Evolutionary conservation across 1,140 invertebrate species (phyloP), one percentile per base, ranked within the genome.

Genomic region (Camponotus pennsylvanicus): DNA sequence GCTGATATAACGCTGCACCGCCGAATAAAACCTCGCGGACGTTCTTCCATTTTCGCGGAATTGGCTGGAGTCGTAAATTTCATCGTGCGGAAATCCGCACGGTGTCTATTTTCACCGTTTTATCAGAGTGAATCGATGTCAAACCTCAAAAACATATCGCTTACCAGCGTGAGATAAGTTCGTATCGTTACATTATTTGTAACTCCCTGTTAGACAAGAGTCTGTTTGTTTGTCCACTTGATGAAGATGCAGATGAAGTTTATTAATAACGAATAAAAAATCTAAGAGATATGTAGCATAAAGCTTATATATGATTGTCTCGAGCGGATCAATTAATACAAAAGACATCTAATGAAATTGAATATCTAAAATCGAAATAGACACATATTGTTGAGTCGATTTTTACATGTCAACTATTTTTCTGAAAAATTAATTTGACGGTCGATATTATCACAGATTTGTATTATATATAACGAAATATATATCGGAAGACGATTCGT

Each of bases 41-140:
- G 90, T 88, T 91, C 91, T 92, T 92, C 87, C 92, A 92, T 92
- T 92, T 86, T 75, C 88, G 71, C 76, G 84, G 90, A 91, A 89
- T 91, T 89, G 88, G 90, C 77, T 86, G 73, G 37, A 64, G 90
- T 80, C 90, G 90, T 91, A 89, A 91, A 91, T 91, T 89, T 91
- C 88, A 89, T 91, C 90, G 87, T 83, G 86, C 83, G 55, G 87
- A 90, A 89, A 86, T 90, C 89, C 89, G 89, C 88, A 55, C 79
- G 79, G 40, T 87, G 88, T 89, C 84, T 86, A 85, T 71, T 85
- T 69, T 75, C 84, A 66, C 45, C 83, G 78, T 71, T 86, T 86
- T 85, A 78, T 89, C 87, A n/a, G 55, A 18, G 15, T 18, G 49
- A 42, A 88, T 89, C 88, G 88, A 88, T 88, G 82, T 13, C 57